Evolutionary conservation across 2,797 vertebrate genomes (phyloP).

Genomic region (Tenualosa ilisha): DNA sequence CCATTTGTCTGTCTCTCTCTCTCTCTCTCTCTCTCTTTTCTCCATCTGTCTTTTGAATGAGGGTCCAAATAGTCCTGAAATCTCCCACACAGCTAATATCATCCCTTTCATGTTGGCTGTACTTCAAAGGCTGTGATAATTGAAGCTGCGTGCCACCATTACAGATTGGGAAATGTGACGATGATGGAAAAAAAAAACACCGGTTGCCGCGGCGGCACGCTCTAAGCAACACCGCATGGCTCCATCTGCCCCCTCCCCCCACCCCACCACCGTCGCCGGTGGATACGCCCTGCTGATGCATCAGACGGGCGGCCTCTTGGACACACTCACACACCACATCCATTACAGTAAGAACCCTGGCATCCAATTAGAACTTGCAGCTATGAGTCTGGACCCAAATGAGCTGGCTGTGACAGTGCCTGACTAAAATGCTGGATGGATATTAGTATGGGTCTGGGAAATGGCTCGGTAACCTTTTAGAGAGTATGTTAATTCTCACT

Average conservation of each 20-base stretch:
- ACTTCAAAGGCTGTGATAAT: not conserved
- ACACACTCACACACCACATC: not conserved
- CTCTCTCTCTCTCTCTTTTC: not conserved
- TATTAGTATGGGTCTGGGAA: not conserved
- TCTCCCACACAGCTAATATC: not conserved
- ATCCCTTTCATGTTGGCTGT: not conserved
- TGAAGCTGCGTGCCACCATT: not conserved
- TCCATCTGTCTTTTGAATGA: not conserved
- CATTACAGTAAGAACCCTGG: not conserved
- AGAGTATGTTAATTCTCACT: conserved; percentile 22
- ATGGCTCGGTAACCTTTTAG: not conserved
- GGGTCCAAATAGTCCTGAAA: too few species aligned
- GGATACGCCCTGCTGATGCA: not conserved
- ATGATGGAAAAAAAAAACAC: not conserved
- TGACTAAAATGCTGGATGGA: not conserved
- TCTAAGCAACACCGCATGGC: not conserved
- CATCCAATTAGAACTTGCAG: not conserved
- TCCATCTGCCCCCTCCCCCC: not conserved
- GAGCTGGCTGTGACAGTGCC: not conserved
- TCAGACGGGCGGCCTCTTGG: not conserved
- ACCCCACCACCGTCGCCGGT: not conserved
- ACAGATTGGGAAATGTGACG: conserved; percentile 15
- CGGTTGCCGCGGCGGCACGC: not conserved
- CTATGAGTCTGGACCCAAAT: not conserved
- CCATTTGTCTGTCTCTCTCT: not conserved